Evolutionary conservation across 2,888 invertebrate genomes (phyloP).

Genomic region (Nephrotoma flavescens): DNA sequence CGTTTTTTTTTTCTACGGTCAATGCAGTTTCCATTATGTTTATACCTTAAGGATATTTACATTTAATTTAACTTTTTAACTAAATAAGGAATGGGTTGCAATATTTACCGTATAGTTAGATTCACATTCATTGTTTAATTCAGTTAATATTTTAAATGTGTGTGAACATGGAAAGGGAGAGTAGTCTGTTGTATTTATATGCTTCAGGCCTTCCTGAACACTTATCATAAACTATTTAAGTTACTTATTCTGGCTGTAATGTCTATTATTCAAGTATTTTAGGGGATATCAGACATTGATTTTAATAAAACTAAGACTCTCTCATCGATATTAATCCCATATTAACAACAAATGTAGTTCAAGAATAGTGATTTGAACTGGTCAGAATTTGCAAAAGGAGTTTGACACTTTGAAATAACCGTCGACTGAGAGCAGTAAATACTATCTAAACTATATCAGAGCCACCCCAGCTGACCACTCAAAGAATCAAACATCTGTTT

Average conservation of each 20-base stretch:
- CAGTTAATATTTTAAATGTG: neutral
- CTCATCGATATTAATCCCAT: too few species aligned
- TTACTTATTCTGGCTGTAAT: neutral
- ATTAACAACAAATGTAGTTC: too few species aligned
- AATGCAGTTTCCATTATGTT: neutral
- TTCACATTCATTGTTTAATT: neutral
- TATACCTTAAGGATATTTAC: neutral
- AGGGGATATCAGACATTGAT: too few species aligned
- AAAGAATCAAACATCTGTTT: too few species aligned
- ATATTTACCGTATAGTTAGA: neutral
- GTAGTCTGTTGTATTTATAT: neutral
- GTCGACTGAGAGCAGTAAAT: too few species aligned
- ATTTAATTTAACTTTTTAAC: neutral
- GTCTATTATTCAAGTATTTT: neutral
- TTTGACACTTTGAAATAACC: too few species aligned
- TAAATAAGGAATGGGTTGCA: neutral
- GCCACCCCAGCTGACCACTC: too few species aligned
- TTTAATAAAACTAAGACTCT: too few species aligned
- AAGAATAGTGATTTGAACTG: too few species aligned
- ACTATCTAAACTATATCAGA: too few species aligned
- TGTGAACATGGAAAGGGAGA: neutral
- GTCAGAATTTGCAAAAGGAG: too few species aligned
- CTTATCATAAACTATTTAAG: neutral
- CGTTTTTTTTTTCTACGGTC: neutral
- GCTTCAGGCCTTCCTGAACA: neutral